These are phyloP conservation scores for Bryconaethiops microstoma DNA, from an alignment of 2,797 vertebrate species.

Conservation along the genomic window DNA sequence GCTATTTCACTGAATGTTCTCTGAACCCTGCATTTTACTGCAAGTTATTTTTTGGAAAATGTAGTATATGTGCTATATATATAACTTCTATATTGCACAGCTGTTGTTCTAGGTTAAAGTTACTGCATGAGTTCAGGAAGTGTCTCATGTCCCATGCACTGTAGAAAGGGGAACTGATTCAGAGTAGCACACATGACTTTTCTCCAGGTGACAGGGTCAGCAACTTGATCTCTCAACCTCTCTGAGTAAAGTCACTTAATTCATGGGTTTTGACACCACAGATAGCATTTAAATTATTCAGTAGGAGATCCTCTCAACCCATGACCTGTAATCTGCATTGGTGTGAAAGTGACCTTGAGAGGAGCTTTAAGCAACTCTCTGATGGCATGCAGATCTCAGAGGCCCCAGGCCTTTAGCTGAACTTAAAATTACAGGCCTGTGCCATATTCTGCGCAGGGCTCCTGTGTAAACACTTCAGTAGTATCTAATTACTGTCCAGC, in stretches of 20 bases:
- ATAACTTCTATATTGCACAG: too few species aligned
- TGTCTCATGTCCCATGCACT: neutral
- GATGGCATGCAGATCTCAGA: constrained; percentile 27
- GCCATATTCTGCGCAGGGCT: constrained; percentile 34
- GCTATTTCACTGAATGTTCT: neutral
- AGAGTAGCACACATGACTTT: neutral
- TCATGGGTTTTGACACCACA: constrained; percentile 10
- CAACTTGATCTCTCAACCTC: constrained; percentile 3
- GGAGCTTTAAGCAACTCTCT: constrained; percentile 17
- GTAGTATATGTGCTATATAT: too few species aligned
- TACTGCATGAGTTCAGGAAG: too few species aligned
- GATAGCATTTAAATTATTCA: constrained; percentile 29
- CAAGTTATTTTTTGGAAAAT: neutral
- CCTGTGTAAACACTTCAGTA: constrained; percentile 38
- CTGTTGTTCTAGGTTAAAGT: too few species aligned
- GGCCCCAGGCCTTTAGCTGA: constrained; percentile 11
- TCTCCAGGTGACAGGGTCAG: neutral
- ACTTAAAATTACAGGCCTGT: constrained; percentile 40
- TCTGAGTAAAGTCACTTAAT: constrained; percentile 16
- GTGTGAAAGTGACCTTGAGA: constrained; percentile 27
- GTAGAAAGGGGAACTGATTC: neutral
- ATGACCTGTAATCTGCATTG: constrained; percentile 12
- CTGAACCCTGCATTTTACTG: neutral
- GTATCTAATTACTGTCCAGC: constrained; percentile 2
- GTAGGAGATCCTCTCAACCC: neutral